Conservation (phyloP, 2,888 invertebrate genomes). For the Girardia tigrina region DNA sequence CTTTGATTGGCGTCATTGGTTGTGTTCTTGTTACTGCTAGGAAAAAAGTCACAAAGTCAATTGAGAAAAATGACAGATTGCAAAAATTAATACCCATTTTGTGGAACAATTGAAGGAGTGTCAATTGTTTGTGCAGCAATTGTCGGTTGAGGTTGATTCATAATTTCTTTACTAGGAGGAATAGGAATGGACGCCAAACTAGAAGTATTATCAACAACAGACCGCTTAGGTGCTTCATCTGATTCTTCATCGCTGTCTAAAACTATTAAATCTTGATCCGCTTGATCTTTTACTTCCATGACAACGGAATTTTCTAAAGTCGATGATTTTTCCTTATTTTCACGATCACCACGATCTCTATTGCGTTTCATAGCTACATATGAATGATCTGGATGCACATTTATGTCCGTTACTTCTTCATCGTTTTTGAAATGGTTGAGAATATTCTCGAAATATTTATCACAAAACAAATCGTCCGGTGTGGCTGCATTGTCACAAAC, state of each 20-base stretch:
- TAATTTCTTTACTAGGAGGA: neutral
- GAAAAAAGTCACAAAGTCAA: too few relatives aligned
- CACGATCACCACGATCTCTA: neutral
- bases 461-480: slow-evolving; percentile 78
- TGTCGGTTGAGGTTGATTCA: neutral
- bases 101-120: too few relatives aligned
- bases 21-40: too few relatives aligned
- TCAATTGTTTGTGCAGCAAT: too few relatives aligned
- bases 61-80: too few relatives aligned
- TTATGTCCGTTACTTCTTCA: neutral
- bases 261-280: neutral
- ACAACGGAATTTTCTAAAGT: neutral
- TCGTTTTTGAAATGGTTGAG: neutral
- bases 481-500: slow-evolving; percentile 82
- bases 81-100: too few relatives aligned
- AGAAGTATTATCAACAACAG: neutral
- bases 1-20: too few relatives aligned
- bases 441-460: slow-evolving; percentile 58
- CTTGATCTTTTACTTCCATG: neutral
- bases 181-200: neutral
- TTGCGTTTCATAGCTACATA: neutral
- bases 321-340: neutral
- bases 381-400: neutral
- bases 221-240: neutral
- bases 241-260: neutral